These are phyloP conservation scores for Hyphantria cunea DNA, from an alignment of 1,140 invertebrate species.

Conservation along the genomic window DNA sequence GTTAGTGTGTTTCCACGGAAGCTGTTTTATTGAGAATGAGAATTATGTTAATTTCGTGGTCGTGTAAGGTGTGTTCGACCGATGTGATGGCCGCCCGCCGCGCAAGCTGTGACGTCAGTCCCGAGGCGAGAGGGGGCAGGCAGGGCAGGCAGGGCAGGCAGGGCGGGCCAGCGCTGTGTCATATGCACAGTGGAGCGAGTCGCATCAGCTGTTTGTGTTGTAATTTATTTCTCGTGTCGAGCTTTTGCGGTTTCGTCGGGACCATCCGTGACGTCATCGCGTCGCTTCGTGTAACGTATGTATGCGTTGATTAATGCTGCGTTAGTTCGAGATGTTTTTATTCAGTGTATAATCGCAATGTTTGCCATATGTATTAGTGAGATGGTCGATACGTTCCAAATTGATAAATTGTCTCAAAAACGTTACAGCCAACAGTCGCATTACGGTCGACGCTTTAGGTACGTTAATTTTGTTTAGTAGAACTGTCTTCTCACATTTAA, in stretches of 20 bases:
- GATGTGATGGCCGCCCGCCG: constrained; percentile 22
- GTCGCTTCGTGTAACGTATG: constrained; percentile 21
- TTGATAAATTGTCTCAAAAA: constrained; percentile 47
- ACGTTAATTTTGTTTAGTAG: constrained; percentile 38
- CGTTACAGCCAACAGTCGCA: constrained; percentile 40
- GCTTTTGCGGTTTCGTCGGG: constrained; percentile 25
- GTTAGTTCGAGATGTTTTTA: constrained; percentile 37
- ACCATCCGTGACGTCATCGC: constrained; percentile 1
- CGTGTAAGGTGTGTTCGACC: constrained; percentile 37
- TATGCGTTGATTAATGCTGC: constrained; percentile 39
- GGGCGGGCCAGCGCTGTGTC: constrained; percentile 18
- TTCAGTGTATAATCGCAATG: constrained; percentile 51
- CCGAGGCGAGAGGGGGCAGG: constrained; percentile 32
- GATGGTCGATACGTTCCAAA: constrained; percentile 65
- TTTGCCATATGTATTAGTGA: constrained; percentile 77
- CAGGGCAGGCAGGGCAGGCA: constrained; percentile 19
- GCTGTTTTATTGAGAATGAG: constrained; percentile 35
- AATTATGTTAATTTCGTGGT: constrained; percentile 35
- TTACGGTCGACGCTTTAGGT: constrained; percentile 38
- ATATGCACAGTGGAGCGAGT: constrained; percentile 5
- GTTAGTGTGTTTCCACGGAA: constrained; percentile 51
- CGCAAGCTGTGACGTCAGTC: constrained; percentile 15
- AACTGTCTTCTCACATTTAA: constrained; percentile 49
- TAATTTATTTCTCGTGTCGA: constrained; percentile 30
- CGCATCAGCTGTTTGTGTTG: constrained; percentile 36